Evolutionary conservation across 1,140 invertebrate species (phyloP), one percentile per base, ranked within the genome.

Genomic region (Eumaeus atala): DNA sequence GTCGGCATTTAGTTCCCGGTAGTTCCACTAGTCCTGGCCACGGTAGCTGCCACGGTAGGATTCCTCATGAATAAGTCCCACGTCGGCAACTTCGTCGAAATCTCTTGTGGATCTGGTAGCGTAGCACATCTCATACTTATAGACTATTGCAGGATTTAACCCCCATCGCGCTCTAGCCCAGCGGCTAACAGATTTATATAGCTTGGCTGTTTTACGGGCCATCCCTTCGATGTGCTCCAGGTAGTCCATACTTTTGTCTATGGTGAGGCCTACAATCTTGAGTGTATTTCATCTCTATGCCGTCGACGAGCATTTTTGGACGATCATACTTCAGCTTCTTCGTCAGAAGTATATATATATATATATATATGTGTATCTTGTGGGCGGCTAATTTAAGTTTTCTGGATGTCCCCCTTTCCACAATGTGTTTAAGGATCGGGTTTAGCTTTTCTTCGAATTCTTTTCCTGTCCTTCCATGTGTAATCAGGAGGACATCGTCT

Each of bases 261-360:
- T 51, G 7, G 33, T 54, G 1, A 54, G 21, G 9, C 49, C 56
- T 3, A 58, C 40, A 5, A 59, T 4, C 14, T 44, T 55, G 2
- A 0, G 34, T 21, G 3, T 10, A 8, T 0, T 12, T 9, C 0
- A 40, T 12, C 10, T 0, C 0, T 5, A 49, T 16, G 7, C 37
- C 10, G 11, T 38, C 6, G 4, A 11, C n/a, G 11, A 12, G 12
- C n/a, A 38, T 5, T 38, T 12, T 11, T 4, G 12, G 12, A 1
- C 1, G 11, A n/a, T 38, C 37, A 4, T 11, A 38, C n/a, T 38
- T 38, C 0, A 38, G 8, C 4, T n/a, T 38, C 37, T 12, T 38
- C 0, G 11, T 38, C 0, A n/a, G 12, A 11, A 38, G 8, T 6
- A 38, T 11, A n/a, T n/a, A n/a, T n/a, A n/a, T n/a, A n/a, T n/a